phyloP scores from a whole-genome alignment of 2,797 vertebrate genomes.

The Aphelocoma californica region DNA sequence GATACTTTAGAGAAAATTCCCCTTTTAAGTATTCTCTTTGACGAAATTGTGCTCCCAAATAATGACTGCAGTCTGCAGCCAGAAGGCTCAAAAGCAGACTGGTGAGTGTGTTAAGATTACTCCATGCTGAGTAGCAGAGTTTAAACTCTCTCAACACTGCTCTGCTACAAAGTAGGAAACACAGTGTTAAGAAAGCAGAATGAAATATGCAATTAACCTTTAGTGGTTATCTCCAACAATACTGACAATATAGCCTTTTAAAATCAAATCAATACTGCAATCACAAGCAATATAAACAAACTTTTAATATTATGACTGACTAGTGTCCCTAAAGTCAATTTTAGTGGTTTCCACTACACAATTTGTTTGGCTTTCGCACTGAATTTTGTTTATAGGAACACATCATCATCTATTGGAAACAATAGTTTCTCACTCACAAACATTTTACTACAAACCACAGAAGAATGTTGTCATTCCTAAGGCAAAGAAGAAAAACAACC shows the following conservation, averaged over 20 bases:
- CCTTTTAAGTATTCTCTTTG: background rate
- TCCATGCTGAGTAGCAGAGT: background rate
- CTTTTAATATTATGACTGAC: background rate
- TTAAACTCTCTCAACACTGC: background rate
- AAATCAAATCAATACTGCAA: background rate
- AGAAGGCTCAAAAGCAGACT: background rate
- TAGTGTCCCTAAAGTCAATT: background rate
- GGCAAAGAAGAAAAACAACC: background rate
- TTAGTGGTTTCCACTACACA: background rate
- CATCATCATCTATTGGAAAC: background rate
- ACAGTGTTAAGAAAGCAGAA: background rate
- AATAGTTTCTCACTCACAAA: background rate
- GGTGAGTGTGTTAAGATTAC: background rate
- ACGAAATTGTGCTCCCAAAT: background rate
- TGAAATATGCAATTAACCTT: background rate
- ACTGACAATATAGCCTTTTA: background rate
- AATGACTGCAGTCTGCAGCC: background rate
- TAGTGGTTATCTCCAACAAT: background rate
- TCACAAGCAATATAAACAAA: background rate
- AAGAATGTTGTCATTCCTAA: background rate
- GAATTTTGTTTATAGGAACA: constrained; percentile 31
- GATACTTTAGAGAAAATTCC: background rate
- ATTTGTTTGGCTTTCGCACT: background rate
- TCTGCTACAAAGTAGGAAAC: background rate
- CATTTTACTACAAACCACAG: background rate